Percentiles rank a stretch among this genome's conserved stretches.
phyloP scores from a whole-genome alignment of 92 coral and sea anemone genomes.

The Epizoanthus scotinus region DNA sequence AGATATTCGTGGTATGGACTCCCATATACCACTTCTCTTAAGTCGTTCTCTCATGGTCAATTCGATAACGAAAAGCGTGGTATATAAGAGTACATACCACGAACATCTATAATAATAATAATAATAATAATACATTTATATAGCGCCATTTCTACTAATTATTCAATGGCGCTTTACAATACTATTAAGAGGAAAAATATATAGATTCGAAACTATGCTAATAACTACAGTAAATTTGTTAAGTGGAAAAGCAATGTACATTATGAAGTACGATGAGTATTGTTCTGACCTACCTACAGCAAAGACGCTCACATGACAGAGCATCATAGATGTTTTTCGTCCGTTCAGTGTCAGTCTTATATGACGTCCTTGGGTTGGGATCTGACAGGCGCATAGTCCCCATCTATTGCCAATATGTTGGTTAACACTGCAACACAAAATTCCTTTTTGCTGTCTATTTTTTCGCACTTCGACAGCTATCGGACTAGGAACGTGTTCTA shows the following conservation, averaged over 20 bases:
- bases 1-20: too few species aligned
- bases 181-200: too few species aligned
- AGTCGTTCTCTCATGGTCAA: too few species aligned
- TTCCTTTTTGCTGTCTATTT: background rate
- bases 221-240: background rate
- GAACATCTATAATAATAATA: too few species aligned
- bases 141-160: too few species aligned
- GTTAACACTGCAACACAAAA: constrained; percentile 9
- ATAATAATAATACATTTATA: too few species aligned
- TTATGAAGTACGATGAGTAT: background rate
- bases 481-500: background rate
- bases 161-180: too few species aligned
- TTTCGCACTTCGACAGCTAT: background rate
- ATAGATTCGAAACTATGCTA: too few species aligned
- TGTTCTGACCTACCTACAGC: background rate
- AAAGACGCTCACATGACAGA: constrained; percentile 9
- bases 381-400: background rate
- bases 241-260: background rate
- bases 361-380: background rate
- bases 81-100: too few species aligned
- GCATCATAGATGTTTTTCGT: background rate
- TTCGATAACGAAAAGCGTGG: too few species aligned
- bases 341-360: background rate
- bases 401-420: too few species aligned
- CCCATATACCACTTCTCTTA: too few species aligned